A percentile compares a stretch with the other conserved stretches of the same genome.
These are phyloP conservation scores for Andricus curvator DNA, from an alignment of 2,888 invertebrate genomes.

Conservation along the genomic window DNA sequence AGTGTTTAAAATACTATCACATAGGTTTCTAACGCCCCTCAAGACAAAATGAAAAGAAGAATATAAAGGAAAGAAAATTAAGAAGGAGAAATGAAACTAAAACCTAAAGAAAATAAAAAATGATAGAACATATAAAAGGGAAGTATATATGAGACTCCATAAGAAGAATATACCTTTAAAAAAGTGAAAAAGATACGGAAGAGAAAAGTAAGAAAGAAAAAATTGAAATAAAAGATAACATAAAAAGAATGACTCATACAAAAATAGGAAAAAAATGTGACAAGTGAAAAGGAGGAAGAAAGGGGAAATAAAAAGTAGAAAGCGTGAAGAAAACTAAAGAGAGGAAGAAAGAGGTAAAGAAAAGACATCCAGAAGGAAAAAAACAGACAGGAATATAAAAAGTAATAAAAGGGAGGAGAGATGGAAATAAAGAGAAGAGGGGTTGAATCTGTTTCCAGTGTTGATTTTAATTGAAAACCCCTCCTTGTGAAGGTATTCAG, in stretches of 20 bases:
- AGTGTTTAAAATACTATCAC: no score
- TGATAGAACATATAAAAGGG: no score
- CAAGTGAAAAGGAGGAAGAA: not conserved
- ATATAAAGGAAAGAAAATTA: no score
- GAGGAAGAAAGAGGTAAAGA: conserved; percentile 15
- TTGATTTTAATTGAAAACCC: conserved; percentile 44
- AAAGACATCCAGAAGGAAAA: conserved; percentile 12
- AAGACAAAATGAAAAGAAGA: no score
- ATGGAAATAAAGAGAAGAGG: conserved; percentile 47
- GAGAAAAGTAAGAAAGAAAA: no score
- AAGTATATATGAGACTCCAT: no score
- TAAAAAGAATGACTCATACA: not conserved
- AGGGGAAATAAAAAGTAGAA: not conserved
- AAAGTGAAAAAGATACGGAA: no score
- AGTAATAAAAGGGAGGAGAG: conserved; percentile 42
- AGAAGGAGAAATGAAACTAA: no score
- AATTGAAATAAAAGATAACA: no score
- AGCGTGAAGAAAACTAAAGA: conserved; percentile 7
- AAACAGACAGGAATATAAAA: conserved; percentile 16
- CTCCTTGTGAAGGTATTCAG: conserved; percentile 27
- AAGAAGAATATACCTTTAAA: no score
- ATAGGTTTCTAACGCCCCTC: no score
- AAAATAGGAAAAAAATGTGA: not conserved
- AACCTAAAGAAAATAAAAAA: no score
- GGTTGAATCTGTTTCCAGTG: conserved; percentile 39